Base-by-base conservation (phyloP, 2,797 vertebrate genomes). In the Cichlasoma orientale region DNA sequence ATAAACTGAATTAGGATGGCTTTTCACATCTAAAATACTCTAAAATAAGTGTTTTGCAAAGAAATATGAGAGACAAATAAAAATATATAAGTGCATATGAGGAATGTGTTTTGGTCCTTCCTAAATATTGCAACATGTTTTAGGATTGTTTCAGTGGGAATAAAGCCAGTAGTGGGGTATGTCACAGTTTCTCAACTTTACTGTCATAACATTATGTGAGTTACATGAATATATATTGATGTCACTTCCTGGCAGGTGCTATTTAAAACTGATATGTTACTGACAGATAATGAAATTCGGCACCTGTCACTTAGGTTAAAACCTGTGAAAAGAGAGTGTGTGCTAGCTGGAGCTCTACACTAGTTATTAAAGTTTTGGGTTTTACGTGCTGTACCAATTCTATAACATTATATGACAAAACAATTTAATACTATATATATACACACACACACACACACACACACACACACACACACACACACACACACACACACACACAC, bases 231-330 rank as follows among this genome's bases (percentile, higher is more conserved):
- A 68, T 57, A 38, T 4, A 21, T 68, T 31, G 19, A 74, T 56
- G 74, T 72, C 58, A 77, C n/a, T 79, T 78, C 29, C 47, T 77
- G 56, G 29, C 59, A 78, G 61, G 18, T 77, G 63, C 23, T 54
- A 83, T 81, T 69, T 74, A 33, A 73, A 74, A 73, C 38, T 76
- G 69, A 53, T 31, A 72, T 56, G 38, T 54, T 50, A 70, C 53
- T 27, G 72, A 54, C 61, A 83, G 77, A 78, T 63, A 78, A 8
- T 0, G 5, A 56, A 74, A 74, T 38, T 57, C 14, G 23, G 54
- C 53, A 83, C 63, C 76, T 83, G 63, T 69, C 79, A 79, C 41
- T 69, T 56, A 55, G 4, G 52, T 56, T 69, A 54, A 11, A 18
- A 50, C 19, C 6, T 72, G 47, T 38, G 14, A 18, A 25, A 38